Evolutionary conservation across 2,113 vertebrate genomes (phyloP).

Genomic region (Mugil cephalus): DNA sequence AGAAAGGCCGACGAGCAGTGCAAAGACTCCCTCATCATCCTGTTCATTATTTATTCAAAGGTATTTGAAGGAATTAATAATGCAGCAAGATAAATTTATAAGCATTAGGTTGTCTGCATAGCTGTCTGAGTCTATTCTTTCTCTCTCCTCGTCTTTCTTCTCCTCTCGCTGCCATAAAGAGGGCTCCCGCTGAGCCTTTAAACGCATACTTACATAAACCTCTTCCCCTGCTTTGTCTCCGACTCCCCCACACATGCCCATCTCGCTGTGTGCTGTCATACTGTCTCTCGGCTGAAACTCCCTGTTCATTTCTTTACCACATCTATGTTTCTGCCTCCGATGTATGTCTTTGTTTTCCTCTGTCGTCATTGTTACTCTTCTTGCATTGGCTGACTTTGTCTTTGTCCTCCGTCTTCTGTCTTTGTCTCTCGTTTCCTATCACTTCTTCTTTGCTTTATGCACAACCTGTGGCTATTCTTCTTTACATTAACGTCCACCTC

Average conservation of each 20-base stretch:
- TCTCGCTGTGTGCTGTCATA: neutral
- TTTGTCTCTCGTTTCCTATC: neutral
- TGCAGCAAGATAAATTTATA: constrained; percentile 66
- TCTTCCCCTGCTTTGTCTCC: constrained; percentile 36
- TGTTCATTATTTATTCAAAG: constrained; percentile 72
- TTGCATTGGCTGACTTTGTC: constrained; percentile 13
- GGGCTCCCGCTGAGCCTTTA: constrained; percentile 61
- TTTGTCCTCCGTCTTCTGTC: neutral
- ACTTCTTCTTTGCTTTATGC: neutral
- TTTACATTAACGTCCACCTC: constrained; percentile 2
- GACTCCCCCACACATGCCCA: constrained; percentile 49
- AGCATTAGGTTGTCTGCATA: constrained; percentile 61
- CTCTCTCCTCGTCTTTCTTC: constrained; percentile 17
- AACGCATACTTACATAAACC: constrained; percentile 67
- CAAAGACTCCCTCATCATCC: constrained; percentile 46
- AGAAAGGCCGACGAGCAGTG: constrained; percentile 4
- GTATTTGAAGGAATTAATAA: constrained; percentile 71
- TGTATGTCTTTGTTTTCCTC: constrained; percentile 6
- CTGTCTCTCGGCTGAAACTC: constrained; percentile 5
- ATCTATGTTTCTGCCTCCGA: neutral
- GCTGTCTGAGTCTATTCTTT: constrained; percentile 49
- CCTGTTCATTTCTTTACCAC: constrained; percentile 7
- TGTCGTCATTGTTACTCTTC: neutral
- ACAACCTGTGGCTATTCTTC: constrained; percentile 4
- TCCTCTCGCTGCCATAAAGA: constrained; percentile 30